Evolutionary conservation across 2,797 vertebrate species (phyloP).

Genomic region (Gouania willdenowi): DNA sequence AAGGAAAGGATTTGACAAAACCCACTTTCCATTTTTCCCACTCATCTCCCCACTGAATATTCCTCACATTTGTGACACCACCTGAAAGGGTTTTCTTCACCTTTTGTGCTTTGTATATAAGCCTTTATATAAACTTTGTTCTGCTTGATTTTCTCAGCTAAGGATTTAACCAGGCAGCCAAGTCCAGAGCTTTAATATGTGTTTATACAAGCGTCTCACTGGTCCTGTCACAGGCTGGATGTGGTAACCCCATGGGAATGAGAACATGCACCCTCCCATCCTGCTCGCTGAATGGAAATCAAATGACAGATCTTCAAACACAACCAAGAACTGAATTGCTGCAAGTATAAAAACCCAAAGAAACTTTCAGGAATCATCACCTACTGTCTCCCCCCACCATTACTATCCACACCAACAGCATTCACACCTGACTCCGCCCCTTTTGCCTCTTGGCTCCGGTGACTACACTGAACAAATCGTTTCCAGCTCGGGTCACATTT

Average conservation of each 20-base stretch:
- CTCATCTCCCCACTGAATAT: too few species aligned
- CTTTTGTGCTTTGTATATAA: too few species aligned
- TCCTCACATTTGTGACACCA: too few species aligned
- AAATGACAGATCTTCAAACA: slow-evolving; percentile 67
- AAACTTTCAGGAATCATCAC: slow-evolving; percentile 32
- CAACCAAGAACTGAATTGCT: slow-evolving; percentile 34
- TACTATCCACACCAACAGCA: not conserved
- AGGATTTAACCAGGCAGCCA: slow-evolving; percentile 19
- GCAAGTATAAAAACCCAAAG: slow-evolving; percentile 25
- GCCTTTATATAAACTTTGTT: slow-evolving; percentile 5
- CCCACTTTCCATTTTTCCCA: too few species aligned
- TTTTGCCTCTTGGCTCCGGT: slow-evolving; percentile 46
- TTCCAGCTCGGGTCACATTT: slow-evolving; percentile 63
- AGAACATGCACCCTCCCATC: slow-evolving; percentile 73
- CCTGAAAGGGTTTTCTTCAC: too few species aligned
- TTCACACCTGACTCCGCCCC: not conserved
- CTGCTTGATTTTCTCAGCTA: slow-evolving; percentile 13
- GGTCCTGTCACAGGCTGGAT: slow-evolving; percentile 59
- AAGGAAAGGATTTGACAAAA: too few species aligned
- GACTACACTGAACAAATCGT: slow-evolving; percentile 55
- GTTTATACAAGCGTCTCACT: slow-evolving; percentile 66
- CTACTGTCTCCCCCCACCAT: not conserved
- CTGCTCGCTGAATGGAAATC: slow-evolving; percentile 70
- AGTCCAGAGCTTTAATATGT: slow-evolving; percentile 62
- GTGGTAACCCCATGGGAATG: slow-evolving; percentile 53